These are phyloP conservation scores for Phoebastria nigripes DNA, from an alignment of 2,797 vertebrate genomes.

Conservation along the genomic window DNA sequence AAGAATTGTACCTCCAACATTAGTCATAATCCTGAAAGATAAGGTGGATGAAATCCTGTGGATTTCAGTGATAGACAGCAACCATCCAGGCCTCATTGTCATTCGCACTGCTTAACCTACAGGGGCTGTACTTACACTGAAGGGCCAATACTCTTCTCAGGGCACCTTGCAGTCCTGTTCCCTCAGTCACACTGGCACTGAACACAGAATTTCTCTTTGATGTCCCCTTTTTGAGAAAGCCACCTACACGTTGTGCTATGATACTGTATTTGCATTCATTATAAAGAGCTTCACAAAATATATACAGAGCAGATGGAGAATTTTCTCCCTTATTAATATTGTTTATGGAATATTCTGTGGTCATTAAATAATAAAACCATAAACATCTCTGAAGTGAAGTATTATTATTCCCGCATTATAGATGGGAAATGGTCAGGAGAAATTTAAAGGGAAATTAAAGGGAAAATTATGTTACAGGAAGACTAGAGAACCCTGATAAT, in stretches of 20 bases:
- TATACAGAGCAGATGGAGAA: background rate
- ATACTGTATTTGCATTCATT: background rate
- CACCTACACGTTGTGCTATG: accelerated
- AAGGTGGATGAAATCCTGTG: background rate
- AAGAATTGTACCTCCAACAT: background rate
- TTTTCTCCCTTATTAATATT: background rate
- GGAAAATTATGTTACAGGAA: background rate
- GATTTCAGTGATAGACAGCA: background rate
- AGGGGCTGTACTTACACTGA: background rate
- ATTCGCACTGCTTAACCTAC: background rate
- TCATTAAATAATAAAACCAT: background rate
- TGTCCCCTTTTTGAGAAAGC: background rate
- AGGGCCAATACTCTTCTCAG: background rate
- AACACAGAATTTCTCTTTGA: background rate
- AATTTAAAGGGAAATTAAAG: background rate
- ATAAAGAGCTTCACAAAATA: background rate
- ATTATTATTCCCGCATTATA: background rate
- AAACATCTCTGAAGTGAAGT: background rate
- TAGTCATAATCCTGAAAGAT: background rate
- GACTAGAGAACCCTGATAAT: background rate
- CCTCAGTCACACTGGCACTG: background rate
- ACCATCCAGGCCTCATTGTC: background rate
- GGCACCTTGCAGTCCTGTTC: background rate
- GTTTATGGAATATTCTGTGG: background rate
- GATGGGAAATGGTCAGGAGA: background rate